Conservation (phyloP, 2,113 vertebrate genomes). For the Cinclus cinclus region DNA sequence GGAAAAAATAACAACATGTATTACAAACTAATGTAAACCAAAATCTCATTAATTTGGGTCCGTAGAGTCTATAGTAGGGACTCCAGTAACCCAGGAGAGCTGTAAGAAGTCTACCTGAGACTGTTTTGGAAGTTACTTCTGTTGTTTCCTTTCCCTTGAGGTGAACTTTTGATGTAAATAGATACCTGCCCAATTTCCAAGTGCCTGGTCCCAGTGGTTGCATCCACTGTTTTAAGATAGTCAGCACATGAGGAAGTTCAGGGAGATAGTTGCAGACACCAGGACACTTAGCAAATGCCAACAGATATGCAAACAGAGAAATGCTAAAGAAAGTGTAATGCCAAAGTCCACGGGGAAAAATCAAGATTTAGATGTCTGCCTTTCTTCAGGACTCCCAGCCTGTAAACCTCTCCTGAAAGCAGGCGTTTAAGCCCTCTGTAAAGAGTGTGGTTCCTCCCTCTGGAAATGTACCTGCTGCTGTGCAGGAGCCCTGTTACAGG, state of each 20-base stretch:
- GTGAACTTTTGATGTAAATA: neutral
- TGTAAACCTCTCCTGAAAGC: neutral
- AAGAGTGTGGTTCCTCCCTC: neutral
- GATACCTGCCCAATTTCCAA: neutral
- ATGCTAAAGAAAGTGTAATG: neutral
- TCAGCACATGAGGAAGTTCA: neutral
- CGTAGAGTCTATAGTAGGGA: neutral
- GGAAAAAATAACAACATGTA: neutral
- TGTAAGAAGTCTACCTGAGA: neutral
- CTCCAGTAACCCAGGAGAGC: neutral
- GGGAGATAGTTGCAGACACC: neutral
- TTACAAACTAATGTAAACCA: neutral
- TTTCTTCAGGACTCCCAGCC: neutral
- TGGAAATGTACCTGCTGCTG: neutral
- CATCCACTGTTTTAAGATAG: neutral
- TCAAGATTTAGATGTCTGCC: neutral
- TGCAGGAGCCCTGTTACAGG: rapidly evolving
- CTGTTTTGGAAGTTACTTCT: neutral
- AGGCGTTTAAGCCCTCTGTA: neutral
- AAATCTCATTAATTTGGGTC: neutral
- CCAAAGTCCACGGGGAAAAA: neutral
- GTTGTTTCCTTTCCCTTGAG: neutral
- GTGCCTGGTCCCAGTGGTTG: neutral
- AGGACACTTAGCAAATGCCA: neutral
- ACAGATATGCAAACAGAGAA: neutral